phyloP scores from a whole-genome alignment of 2,113 vertebrate species.

The Corythaeola cristata region DNA sequence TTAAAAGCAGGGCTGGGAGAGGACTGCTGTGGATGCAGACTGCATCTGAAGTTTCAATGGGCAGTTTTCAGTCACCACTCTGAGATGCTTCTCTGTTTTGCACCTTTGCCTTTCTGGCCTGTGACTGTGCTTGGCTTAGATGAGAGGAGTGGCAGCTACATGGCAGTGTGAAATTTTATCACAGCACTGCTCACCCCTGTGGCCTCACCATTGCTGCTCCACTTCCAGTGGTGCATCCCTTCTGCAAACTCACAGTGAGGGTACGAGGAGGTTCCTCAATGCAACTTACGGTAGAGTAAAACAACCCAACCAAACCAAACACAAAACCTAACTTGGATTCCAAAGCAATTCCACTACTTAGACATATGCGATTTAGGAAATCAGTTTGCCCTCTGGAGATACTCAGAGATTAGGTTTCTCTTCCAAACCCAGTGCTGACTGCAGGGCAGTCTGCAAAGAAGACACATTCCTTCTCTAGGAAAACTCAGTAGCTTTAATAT shows the following conservation, averaged over 20 bases:
- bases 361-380: background rate
- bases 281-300: background rate
- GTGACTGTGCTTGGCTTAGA: background rate
- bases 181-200: background rate
- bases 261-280: background rate
- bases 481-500: constrained; percentile 14
- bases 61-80: background rate
- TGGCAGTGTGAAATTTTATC: background rate
- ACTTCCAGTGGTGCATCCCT: background rate
- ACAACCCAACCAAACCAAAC: background rate
- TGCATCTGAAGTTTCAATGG: background rate
- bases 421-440: constrained; percentile 1
- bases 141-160: background rate
- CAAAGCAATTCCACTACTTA: background rate
- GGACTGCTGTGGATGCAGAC: background rate
- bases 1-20: background rate
- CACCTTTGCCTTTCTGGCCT: background rate
- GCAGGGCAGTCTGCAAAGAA: constrained; percentile 35
- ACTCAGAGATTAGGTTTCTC: background rate
- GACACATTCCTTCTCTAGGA: constrained; percentile 27
- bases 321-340: background rate
- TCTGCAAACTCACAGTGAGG: background rate
- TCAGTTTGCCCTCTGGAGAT: background rate
- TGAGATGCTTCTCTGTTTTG: background rate
- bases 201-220: background rate